Conservation (phyloP, 2,888 invertebrate species). For the Gortyna flavago region DNA sequence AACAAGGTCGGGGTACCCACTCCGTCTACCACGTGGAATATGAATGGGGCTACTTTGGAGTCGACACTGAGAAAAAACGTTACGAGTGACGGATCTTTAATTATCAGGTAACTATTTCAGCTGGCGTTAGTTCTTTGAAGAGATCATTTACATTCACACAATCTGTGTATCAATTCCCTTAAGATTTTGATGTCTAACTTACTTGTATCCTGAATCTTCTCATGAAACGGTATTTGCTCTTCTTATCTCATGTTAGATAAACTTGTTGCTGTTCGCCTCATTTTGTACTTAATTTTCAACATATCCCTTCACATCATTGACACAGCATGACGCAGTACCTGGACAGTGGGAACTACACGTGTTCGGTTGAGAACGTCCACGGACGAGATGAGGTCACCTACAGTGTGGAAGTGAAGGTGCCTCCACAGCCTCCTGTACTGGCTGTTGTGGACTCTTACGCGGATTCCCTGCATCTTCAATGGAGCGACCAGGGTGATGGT, state of each 20-base stretch:
- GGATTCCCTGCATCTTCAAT: conserved; percentile 95
- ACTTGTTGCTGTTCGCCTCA: neutral
- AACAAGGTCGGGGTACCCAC: conserved; percentile 95
- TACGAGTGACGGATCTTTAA: conserved; percentile 92
- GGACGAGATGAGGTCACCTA: conserved; percentile 96
- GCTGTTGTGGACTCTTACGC: conserved; percentile 95
- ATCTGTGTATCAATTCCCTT: neutral
- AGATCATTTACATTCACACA: neutral
- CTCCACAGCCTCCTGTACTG: conserved; percentile 95
- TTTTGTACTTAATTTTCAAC: conserved; percentile 36
- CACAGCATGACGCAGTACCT: conserved; percentile 92
- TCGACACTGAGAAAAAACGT: conserved; percentile 92
- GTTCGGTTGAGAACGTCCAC: conserved; percentile 95
- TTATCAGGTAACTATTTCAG: conserved; percentile 90
- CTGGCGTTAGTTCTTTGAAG: neutral
- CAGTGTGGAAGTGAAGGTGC: conserved; percentile 93
- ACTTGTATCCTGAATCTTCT: neutral
- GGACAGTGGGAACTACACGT: conserved; percentile 97
- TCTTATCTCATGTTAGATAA: conserved; percentile 1
- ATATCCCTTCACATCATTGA: conserved; percentile 32
- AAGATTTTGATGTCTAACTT: neutral
- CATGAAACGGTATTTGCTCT: neutral
- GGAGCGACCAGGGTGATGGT: conserved; percentile 95
- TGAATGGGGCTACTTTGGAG: conserved; percentile 93
- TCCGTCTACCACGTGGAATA: conserved; percentile 94